Evolutionary conservation across 2,113 vertebrate species (phyloP).

Genomic region (Vulpes ferrilata): DNA sequence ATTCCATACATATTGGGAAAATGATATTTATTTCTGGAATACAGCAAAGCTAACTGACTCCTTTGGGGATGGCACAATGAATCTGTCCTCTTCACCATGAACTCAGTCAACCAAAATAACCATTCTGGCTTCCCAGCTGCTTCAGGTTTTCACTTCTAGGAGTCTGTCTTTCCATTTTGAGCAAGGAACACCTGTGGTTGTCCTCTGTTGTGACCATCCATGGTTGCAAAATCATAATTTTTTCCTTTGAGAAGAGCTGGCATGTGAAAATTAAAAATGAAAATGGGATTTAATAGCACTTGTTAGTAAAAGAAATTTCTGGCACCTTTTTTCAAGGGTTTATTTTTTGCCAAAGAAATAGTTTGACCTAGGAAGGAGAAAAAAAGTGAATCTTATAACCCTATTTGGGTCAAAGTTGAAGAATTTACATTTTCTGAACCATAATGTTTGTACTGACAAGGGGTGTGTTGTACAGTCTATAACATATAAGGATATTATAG

Average conservation of each 20-base stretch:
- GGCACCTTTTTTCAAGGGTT: not conserved
- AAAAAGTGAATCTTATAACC: conserved; percentile 10
- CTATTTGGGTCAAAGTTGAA: not conserved
- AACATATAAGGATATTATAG: not conserved
- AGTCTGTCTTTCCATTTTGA: conserved; percentile 12
- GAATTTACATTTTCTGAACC: conserved; percentile 31
- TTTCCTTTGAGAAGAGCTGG: conserved; percentile 15
- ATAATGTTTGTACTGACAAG: not conserved
- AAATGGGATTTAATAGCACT: conserved; percentile 35
- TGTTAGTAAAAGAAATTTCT: conserved; percentile 3
- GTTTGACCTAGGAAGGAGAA: not conserved
- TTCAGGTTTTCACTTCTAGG: not conserved
- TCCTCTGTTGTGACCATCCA: not conserved
- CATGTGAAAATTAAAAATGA: conserved; percentile 37
- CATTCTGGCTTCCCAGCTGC: not conserved
- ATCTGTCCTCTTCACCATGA: not conserved
- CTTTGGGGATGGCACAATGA: not conserved
- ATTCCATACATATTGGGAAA: conserved; percentile 11
- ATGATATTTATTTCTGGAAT: conserved; percentile 38
- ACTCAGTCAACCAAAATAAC: conserved; percentile 49
- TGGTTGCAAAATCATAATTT: not conserved
- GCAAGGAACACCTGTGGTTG: not conserved
- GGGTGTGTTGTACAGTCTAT: not conserved
- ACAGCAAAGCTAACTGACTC: not conserved
- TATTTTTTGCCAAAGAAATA: not conserved